Evolutionary conservation across 2,888 invertebrate species (phyloP).

Genomic region (Gandaritis pyraliata): DNA sequence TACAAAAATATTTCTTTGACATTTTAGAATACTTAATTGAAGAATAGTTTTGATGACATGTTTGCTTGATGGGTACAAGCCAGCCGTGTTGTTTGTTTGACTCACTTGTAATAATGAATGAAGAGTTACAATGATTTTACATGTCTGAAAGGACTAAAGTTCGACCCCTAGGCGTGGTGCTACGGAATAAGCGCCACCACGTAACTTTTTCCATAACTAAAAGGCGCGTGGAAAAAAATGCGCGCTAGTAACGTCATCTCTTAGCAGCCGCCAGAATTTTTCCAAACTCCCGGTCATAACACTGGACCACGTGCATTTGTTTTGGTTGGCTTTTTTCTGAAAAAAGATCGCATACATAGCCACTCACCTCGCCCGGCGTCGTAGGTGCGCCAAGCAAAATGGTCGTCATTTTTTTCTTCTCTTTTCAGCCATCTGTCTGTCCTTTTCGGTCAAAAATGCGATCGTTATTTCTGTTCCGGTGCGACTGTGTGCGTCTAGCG

Average conservation of each 20-base stretch:
- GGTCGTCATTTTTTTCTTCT: conserved; percentile 84
- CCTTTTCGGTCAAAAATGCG: conserved; percentile 85
- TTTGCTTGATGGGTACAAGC: too few species aligned
- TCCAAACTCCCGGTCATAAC: conserved; percentile 80
- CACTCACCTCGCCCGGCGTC: conserved; percentile 69
- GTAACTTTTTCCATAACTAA: conserved; percentile 76
- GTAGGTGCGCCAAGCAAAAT: conserved; percentile 83
- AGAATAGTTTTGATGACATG: too few species aligned
- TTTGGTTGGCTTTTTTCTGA: conserved; percentile 82
- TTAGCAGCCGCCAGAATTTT: conserved; percentile 76
- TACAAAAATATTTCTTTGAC: too few species aligned
- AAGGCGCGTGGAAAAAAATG: conserved; percentile 64
- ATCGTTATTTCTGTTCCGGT: conserved; percentile 85
- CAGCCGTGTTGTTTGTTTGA: too few species aligned
- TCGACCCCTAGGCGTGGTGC: neutral
- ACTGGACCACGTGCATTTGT: conserved; percentile 84
- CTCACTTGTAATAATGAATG: too few species aligned
- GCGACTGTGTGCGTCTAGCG: conserved; percentile 78
- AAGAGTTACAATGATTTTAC: too few species aligned
- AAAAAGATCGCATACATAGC: conserved; percentile 82
- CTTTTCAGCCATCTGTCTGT: conserved; percentile 84
- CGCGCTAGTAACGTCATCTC: conserved; percentile 80
- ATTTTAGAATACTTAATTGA: too few species aligned
- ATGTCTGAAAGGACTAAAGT: too few species aligned
- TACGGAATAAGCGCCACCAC: conserved; percentile 65